phyloP scores from a whole-genome alignment of 2,888 invertebrate species.

The Physocephala rufipes region DNA sequence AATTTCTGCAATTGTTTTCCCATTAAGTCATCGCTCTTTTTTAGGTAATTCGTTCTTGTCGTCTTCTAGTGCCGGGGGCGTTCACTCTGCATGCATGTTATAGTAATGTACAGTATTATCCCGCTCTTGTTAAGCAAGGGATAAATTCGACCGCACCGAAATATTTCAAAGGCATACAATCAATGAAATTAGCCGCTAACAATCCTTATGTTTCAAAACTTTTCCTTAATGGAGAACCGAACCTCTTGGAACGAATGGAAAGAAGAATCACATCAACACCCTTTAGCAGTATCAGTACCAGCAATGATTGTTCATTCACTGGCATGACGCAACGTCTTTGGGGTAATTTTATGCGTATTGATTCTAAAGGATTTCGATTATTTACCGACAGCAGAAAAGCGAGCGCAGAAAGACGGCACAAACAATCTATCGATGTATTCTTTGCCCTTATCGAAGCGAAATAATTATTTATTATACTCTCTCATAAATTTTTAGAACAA shows the following conservation, averaged over 20 bases:
- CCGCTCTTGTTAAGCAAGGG: constrained; percentile 36
- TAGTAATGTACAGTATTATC: constrained; percentile 49
- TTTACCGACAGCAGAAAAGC: constrained; percentile 38
- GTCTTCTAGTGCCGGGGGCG: constrained; percentile 51
- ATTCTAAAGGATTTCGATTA: constrained; percentile 45
- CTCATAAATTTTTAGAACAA: background rate
- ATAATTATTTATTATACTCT: background rate
- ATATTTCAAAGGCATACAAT: constrained; percentile 48
- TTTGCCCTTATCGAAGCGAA: too few relatives aligned
- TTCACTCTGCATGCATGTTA: constrained; percentile 52
- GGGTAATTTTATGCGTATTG: constrained; percentile 47
- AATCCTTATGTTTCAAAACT: constrained; percentile 52
- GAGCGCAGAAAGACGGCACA: constrained; percentile 2
- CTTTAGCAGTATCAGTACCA: background rate
- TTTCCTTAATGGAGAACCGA: constrained; percentile 46
- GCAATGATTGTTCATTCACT: constrained; percentile 47
- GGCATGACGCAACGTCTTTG: constrained; percentile 48
- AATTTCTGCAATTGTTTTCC: background rate
- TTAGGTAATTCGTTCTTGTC: constrained; percentile 21
- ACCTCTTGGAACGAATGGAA: constrained; percentile 46
- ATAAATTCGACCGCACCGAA: constrained; percentile 45
- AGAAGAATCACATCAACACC: constrained; percentile 42
- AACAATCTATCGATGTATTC: background rate
- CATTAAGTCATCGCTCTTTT: background rate
- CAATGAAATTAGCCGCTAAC: constrained; percentile 39